Conservation (phyloP, 2,797 vertebrate genomes). For the Eupleurogrammus muticus region DNA sequence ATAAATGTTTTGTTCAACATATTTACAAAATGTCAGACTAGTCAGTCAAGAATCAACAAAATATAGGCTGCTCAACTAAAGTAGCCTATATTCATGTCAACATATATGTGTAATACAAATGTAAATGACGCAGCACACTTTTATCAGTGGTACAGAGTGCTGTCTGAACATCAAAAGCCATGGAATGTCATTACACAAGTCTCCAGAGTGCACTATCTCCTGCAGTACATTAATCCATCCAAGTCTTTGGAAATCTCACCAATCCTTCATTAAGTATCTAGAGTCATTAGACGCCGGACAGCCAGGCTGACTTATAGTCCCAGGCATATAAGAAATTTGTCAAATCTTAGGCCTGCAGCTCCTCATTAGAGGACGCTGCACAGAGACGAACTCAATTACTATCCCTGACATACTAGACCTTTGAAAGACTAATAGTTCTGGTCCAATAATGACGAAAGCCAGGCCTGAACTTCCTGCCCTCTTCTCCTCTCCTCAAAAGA, state of each 20-base stretch:
- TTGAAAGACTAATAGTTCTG: conserved; percentile 54
- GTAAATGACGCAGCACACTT: neutral
- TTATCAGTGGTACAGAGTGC: conserved; percentile 12
- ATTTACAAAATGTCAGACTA: neutral
- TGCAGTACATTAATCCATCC: conserved; percentile 45
- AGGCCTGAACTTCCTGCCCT: conserved; percentile 44
- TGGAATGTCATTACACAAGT: conserved; percentile 38
- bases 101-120: conserved; percentile 9
- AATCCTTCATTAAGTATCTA: conserved; percentile 64
- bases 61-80: neutral
- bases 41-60: conserved; percentile 1
- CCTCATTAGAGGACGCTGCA: conserved; percentile 71
- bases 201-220: conserved; percentile 35
- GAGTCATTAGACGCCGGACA: conserved; percentile 58
- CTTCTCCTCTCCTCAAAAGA: conserved; percentile 6
- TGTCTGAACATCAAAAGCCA: conserved; percentile 49
- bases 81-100: neutral
- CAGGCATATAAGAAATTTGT: conserved; percentile 61
- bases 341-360: conserved; percentile 64
- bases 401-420: conserved; percentile 55
- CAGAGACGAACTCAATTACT: conserved; percentile 69
- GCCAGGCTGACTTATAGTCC: conserved; percentile 51
- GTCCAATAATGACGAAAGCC: conserved; percentile 53
- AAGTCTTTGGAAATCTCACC: conserved; percentile 58
- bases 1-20: too few species aligned